A percentile compares a stretch with the other conserved stretches of the same genome.
Conservation (phyloP, 2,797 vertebrate species). For the Sebastes steindachneri region DNA sequence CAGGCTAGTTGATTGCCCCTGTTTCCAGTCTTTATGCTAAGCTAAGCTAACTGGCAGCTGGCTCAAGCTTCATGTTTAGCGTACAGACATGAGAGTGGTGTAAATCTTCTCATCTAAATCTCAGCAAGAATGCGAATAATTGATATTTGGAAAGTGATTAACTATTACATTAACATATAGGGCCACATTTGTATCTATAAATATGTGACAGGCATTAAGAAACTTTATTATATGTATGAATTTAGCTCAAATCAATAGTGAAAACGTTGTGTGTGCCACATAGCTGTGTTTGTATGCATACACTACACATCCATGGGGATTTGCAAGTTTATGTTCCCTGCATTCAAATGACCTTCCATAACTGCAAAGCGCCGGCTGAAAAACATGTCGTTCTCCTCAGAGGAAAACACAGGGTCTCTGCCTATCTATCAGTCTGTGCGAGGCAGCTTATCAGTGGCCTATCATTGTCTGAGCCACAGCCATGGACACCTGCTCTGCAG, state of each 20-base stretch:
- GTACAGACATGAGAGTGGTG: background rate
- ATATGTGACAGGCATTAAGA: background rate
- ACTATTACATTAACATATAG: background rate
- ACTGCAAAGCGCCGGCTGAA: conserved; percentile 36
- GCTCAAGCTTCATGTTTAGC: background rate
- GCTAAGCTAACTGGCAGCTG: no score
- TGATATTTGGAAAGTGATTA: background rate
- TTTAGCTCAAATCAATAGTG: background rate
- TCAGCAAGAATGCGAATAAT: background rate
- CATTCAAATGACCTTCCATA: conserved; percentile 37
- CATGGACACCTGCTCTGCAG: conserved; percentile 77
- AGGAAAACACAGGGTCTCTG: conserved; percentile 31
- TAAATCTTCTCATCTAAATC: background rate
- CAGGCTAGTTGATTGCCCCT: no score
- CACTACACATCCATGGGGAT: background rate
- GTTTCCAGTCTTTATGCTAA: no score
- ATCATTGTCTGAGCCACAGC: conserved; percentile 75
- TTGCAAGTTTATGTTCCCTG: conserved; percentile 19
- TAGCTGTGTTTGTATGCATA: background rate
- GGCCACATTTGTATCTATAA: background rate
- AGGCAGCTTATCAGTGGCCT: conserved; percentile 74
- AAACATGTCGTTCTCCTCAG: conserved; percentile 44
- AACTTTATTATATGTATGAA: background rate
- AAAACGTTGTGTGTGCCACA: background rate
- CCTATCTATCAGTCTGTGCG: conserved; percentile 48